A percentile compares a stretch with the other conserved stretches of the same genome.
Evolutionary conservation across 2,113 vertebrate species (phyloP).

Genomic region (Neogale vison): DNA sequence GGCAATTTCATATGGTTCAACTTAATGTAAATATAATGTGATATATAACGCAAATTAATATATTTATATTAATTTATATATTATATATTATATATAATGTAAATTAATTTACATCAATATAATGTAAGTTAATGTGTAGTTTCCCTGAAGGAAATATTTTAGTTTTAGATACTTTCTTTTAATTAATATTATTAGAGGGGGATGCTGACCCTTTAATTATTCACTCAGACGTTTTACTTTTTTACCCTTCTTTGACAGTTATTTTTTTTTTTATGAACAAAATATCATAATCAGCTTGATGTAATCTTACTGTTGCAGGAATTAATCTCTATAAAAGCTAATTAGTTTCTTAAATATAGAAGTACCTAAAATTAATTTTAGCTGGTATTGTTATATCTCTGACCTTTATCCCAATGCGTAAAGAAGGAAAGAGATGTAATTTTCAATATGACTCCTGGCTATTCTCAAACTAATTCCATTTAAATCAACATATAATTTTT

Average conservation of each 20-base stretch:
- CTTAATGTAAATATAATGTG: neutral
- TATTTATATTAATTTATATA: too few species aligned
- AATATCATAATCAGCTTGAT: neutral
- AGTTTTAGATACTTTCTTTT: neutral
- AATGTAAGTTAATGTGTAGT: neutral
- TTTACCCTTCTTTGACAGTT: neutral
- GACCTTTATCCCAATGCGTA: neutral
- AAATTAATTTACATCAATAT: too few species aligned
- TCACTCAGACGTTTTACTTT: neutral
- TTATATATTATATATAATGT: too few species aligned
- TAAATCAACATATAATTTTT: neutral
- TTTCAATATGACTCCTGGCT: neutral
- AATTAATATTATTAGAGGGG: neutral
- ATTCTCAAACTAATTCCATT: neutral
- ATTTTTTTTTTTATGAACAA: constrained; percentile 33
- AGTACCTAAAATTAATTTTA: constrained; percentile 38
- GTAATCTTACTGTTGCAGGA: neutral
- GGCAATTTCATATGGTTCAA: neutral
- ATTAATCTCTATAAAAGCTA: constrained; percentile 30
- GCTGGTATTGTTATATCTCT: neutral
- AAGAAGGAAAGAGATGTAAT: neutral
- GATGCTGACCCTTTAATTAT: neutral
- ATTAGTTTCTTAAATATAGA: constrained; percentile 55
- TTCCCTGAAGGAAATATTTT: neutral
- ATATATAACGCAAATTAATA: too few species aligned